These are phyloP conservation scores for Ashinkailepas kermadecensis DNA, from an alignment of 2,888 invertebrate species.

Conservation along the genomic window DNA sequence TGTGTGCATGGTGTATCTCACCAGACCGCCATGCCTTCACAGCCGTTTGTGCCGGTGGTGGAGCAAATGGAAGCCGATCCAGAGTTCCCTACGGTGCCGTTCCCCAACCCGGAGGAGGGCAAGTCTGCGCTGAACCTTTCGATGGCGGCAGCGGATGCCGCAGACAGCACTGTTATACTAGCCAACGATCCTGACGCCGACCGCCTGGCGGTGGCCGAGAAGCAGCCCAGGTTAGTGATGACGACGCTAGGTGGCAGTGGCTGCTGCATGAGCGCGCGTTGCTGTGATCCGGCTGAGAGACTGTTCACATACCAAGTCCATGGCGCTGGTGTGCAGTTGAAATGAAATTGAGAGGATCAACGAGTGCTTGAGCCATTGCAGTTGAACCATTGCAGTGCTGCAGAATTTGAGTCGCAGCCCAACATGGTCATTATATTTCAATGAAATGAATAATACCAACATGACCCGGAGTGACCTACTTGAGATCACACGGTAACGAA, in stretches of 20 bases:
- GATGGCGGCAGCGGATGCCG: conserved; percentile 64
- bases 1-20: neutral
- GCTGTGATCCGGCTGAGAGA: too few relatives aligned
- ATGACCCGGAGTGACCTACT: too few relatives aligned
- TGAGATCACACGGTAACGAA: too few relatives aligned
- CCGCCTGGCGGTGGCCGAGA: conserved; percentile 86
- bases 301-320: too few relatives aligned
- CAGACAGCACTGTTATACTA: conserved; percentile 64
- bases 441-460: too few relatives aligned
- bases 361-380: too few relatives aligned
- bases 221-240: conserved; percentile 51
- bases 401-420: too few relatives aligned
- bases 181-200: conserved; percentile 99
- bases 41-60: conserved; percentile 57
- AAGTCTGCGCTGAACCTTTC: conserved; percentile 67
- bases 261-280: too few relatives aligned
- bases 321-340: too few relatives aligned
- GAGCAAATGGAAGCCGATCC: conserved; percentile 86
- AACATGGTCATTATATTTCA: too few relatives aligned
- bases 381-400: too few relatives aligned
- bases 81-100: conserved; percentile 92
- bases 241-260: neutral
- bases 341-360: too few relatives aligned
- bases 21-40: conserved; percentile 29
- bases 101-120: conserved; percentile 98